phyloP scores from a whole-genome alignment of 2,797 vertebrate species.

The Premnoplex brunnescens region DNA sequence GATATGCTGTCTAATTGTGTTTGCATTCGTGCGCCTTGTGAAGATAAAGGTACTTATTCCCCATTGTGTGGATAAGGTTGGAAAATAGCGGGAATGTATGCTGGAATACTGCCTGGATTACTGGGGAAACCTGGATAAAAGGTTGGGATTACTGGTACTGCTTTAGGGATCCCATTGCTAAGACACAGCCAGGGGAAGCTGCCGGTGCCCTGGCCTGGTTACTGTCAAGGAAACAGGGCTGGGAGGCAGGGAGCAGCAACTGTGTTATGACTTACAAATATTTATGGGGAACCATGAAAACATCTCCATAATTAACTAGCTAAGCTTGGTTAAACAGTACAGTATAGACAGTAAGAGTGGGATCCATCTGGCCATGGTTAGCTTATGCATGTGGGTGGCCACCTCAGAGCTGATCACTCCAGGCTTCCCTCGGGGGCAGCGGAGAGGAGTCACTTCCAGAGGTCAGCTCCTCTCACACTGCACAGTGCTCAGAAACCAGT shows the following conservation, averaged over 20 bases:
- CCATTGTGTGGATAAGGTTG: not conserved
- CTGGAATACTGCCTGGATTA: not conserved
- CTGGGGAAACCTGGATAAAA: not conserved
- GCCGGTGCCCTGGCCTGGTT: accelerated
- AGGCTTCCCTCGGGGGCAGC: not conserved
- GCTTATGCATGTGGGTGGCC: not conserved
- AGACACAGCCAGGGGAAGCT: not conserved
- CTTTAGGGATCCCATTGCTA: not conserved
- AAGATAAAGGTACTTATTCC: slow-evolving; percentile 1
- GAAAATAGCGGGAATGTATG: not conserved
- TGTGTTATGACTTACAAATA: not conserved
- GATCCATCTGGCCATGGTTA: slow-evolving; percentile 5
- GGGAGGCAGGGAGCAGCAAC: not conserved
- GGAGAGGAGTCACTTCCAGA: not conserved
- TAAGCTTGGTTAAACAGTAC: slow-evolving; percentile 1
- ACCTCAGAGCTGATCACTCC: not conserved
- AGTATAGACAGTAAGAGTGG: not conserved
- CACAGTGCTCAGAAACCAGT: not conserved
- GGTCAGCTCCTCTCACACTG: not conserved
- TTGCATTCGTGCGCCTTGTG: accelerated
- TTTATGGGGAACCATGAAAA: not conserved
- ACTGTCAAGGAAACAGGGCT: not conserved
- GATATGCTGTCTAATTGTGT: not conserved
- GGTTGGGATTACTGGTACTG: not conserved
- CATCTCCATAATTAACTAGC: not conserved